Conservation (phyloP, 2,113 vertebrate species). For the Bos javanicus region DNA sequence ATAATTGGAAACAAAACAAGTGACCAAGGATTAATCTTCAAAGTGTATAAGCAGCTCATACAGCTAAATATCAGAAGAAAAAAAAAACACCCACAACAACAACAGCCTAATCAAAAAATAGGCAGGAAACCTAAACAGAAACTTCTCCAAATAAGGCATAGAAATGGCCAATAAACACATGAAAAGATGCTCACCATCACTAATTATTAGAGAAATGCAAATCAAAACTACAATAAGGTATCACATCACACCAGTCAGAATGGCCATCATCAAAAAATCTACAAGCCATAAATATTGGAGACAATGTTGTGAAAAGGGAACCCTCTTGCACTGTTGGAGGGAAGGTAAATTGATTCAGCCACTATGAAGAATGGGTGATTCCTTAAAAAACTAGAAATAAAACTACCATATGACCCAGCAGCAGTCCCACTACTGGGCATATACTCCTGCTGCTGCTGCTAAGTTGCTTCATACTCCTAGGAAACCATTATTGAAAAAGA, state of each 20-base stretch:
- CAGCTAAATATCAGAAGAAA: neutral
- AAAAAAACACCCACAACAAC: neutral
- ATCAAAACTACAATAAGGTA: neutral
- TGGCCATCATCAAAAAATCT: neutral
- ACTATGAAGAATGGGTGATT: neutral
- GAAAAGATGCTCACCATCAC: neutral
- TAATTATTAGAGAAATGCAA: neutral
- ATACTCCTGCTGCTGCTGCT: neutral
- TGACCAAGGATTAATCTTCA: neutral
- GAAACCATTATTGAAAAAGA: neutral
- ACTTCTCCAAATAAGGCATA: neutral
- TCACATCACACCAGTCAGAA: neutral
- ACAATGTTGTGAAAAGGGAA: neutral
- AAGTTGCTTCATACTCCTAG: neutral
- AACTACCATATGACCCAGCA: neutral
- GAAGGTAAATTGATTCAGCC: neutral
- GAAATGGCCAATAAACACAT: neutral
- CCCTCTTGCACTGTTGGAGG: neutral
- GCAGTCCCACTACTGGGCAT: neutral
- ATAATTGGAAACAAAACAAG: neutral
- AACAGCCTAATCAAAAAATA: neutral
- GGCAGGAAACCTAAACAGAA: neutral
- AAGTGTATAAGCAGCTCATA: neutral
- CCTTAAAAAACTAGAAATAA: neutral
- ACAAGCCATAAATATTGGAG: neutral